Evolutionary conservation across 1,140 invertebrate genomes (phyloP), one percentile per base, ranked within the genome.

Genomic region (Drosophila busckii): DNA sequence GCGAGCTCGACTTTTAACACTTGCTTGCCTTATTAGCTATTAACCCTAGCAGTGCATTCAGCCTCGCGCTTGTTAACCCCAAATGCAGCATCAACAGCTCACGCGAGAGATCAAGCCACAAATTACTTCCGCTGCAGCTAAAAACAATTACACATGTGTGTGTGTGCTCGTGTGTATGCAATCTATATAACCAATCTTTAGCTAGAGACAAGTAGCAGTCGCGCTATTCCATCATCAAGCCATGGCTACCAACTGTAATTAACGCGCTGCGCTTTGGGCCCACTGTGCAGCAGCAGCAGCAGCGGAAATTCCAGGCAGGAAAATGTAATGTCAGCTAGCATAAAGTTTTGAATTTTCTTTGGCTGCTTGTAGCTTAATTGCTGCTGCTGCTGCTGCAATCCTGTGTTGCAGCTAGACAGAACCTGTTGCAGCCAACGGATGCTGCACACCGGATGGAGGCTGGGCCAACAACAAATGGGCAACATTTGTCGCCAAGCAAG

Each of bases 271-370:
- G 52, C 29, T 17, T n/a, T 49, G 32, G 31, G 15, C 45, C 45
- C 42, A 44, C 29, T 17, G n/a, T 49, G 32, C 20, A 9, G 31
- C 45, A 25, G 16, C 45, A 35, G 41, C 46, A 52, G 54, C 73
- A 73, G 60, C 73, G 73, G 73, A 80, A 82, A 80, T 82, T 80
- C 73, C 73, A 80, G 64, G 75, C 73, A 80, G 73, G 68, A 80
- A 80, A 80, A 68, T 80, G 54, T 62, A 62, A 55, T 50, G 40
- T 26, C 48, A 26, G 56, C 48, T 42, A 66, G n/a, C 70, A 76
- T 76, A 78, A 78, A 66, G 56, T 80, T 78, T 80, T 78, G 62
- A 67, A 56, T 70, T 65, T 70, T 60, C 70, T n/a, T n/a, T n/a
- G n/a, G n/a, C n/a, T n/a, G n/a, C n/a, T n/a, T n/a, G n/a, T n/a